phyloP scores from a whole-genome alignment of 2,888 invertebrate species.

The Cheilosia pagana region DNA sequence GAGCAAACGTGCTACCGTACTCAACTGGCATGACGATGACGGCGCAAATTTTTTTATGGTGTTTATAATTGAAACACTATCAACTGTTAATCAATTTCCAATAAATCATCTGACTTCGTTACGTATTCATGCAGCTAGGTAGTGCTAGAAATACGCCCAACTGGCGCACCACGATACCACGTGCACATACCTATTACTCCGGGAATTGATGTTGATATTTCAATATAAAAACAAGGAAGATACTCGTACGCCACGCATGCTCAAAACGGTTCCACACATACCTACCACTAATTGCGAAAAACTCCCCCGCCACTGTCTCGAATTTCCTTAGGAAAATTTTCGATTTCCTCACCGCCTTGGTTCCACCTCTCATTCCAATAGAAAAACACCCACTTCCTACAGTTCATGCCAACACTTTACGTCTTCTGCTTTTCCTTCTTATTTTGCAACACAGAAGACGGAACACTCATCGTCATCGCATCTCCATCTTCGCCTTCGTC shows the following conservation, averaged over 20 bases:
- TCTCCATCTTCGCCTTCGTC: neutral
- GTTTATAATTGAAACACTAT: too few species aligned
- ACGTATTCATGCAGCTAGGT: too few species aligned
- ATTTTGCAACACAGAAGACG: slow-evolving; percentile 26
- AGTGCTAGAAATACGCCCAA: too few species aligned
- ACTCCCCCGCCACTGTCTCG: slow-evolving; percentile 24
- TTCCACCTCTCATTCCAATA: slow-evolving; percentile 24
- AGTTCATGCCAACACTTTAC: slow-evolving; percentile 4
- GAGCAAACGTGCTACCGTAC: too few species aligned
- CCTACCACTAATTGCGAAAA: slow-evolving; percentile 28
- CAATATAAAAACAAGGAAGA: too few species aligned
- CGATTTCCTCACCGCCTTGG: slow-evolving; percentile 43
- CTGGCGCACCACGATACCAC: too few species aligned
- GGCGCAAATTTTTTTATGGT: too few species aligned
- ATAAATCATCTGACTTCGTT: too few species aligned
- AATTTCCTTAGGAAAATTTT: slow-evolving; percentile 52
- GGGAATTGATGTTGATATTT: too few species aligned
- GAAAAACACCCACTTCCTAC: slow-evolving; percentile 50
- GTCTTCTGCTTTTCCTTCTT: slow-evolving; percentile 25
- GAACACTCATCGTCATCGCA: slow-evolving; percentile 12
- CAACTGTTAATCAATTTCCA: too few species aligned
- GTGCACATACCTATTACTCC: too few species aligned
- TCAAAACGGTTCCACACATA: neutral
- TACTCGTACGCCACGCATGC: slow-evolving; percentile 21
- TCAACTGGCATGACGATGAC: too few species aligned